These are phyloP conservation scores for Pogonocherus hispidulus DNA, from an alignment of 2,888 invertebrate genomes.

Conservation along the genomic window DNA sequence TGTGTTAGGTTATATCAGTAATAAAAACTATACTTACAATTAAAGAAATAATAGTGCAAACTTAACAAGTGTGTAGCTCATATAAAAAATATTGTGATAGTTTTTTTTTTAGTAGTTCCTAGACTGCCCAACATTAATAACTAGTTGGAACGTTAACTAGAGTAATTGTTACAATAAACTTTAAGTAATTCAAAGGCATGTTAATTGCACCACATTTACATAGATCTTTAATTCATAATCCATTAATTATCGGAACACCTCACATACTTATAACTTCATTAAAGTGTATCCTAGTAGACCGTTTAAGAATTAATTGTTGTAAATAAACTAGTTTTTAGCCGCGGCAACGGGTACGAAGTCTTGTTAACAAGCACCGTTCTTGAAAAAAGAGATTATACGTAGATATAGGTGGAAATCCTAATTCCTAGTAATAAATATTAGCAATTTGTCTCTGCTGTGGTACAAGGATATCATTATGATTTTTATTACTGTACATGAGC, in stretches of 20 bases:
- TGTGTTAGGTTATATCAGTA: too few relatives aligned
- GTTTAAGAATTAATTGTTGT: constrained; percentile 1
- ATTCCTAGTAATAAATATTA: neutral
- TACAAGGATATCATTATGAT: neutral
- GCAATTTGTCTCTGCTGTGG: neutral
- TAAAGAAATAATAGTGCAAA: too few relatives aligned
- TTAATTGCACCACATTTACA: constrained; percentile 20
- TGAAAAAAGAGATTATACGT: neutral
- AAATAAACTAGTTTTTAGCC: constrained; percentile 1
- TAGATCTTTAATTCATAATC: constrained; percentile 30
- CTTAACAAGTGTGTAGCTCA: too few relatives aligned
- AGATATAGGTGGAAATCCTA: neutral
- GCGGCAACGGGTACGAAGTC: neutral
- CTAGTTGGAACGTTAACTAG: neutral
- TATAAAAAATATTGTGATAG: too few relatives aligned
- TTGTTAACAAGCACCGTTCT: neutral
- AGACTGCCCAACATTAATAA: neutral
- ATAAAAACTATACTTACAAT: too few relatives aligned
- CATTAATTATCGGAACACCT: constrained; percentile 18
- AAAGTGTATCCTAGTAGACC: constrained; percentile 4
- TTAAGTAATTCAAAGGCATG: constrained; percentile 14
- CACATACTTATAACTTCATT: constrained; percentile 13
- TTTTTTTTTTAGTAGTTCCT: too few relatives aligned
- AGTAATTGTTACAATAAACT: constrained; percentile 8
- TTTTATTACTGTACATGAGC: too few relatives aligned